Conservation (phyloP, 2,797 vertebrate genomes). For the Tinamus major region DNA sequence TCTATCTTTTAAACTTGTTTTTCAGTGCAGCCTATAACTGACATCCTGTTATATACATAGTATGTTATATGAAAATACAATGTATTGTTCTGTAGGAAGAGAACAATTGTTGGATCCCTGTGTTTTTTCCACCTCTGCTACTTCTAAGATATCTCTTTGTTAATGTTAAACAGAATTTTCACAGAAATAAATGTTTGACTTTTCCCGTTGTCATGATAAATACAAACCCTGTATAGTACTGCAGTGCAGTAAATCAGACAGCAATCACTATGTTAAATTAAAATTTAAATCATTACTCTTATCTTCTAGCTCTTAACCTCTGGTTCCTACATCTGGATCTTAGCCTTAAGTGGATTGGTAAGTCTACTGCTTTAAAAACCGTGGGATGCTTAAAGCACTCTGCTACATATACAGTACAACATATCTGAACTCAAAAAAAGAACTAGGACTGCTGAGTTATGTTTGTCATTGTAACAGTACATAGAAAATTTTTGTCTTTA, state of each 20-base stretch:
- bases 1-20: conserved; percentile 57
- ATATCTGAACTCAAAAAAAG: not conserved
- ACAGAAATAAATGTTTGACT: not conserved
- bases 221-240: not conserved
- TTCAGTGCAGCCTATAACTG: conserved; percentile 60
- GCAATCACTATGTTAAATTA: not conserved
- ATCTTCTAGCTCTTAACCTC: conserved; percentile 92
- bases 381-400: not conserved
- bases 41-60: conserved; percentile 68
- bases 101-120: conserved; percentile 1
- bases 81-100: conserved; percentile 37
- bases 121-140: conserved; percentile 28
- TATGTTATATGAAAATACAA: conserved; percentile 58
- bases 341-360: conserved; percentile 95
- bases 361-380: conserved; percentile 74
- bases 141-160: not conserved
- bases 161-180: conserved; percentile 1
- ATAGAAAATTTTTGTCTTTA: not conserved
- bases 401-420: not conserved
- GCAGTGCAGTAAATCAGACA: not conserved
- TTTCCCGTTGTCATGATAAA: not conserved
- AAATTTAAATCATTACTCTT: conserved; percentile 47
- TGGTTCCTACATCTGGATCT: conserved; percentile 93
- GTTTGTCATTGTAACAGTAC: not conserved
- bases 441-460: not conserved